A percentile compares a stretch with the other conserved stretches of the same genome.
phyloP scores from a whole-genome alignment of 2,888 invertebrate species.

The Odontocerum albicorne region DNA sequence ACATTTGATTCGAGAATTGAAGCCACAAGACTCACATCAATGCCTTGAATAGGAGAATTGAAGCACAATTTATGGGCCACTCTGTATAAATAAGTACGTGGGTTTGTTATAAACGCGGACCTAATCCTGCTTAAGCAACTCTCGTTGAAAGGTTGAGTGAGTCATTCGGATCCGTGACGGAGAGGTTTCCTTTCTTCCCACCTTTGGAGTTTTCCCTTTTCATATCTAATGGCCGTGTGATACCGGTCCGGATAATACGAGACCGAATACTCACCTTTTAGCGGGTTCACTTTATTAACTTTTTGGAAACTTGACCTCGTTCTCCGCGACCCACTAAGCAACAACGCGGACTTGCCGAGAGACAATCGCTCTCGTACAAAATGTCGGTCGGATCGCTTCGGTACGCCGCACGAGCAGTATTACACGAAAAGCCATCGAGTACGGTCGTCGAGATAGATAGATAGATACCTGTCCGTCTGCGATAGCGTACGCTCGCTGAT shows the following conservation, averaged over 20 bases:
- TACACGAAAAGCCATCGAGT: neutral
- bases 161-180: conserved; percentile 1
- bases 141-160: neutral
- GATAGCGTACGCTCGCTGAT: conserved; percentile 1
- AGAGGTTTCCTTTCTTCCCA: conserved; percentile 6
- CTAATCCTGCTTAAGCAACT: neutral
- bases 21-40: no score
- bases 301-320: conserved; percentile 33
- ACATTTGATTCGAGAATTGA: no score
- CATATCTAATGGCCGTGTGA: neutral
- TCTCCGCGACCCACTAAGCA: conserved; percentile 28
- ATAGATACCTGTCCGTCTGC: neutral
- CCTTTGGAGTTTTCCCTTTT: conserved; percentile 5
- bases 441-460: neutral
- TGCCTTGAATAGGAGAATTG: no score
- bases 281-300: neutral
- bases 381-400: conserved; percentile 13
- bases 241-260: neutral
- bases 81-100: no score
- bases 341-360: conserved; percentile 18
- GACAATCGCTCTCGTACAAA: conserved; percentile 7
- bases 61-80: no score
- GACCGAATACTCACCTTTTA: neutral
- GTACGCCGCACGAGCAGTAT: conserved; percentile 7
- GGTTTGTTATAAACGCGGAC: no score